Percentiles rank a stretch among this genome's conserved stretches.
Conservation (phyloP, 2,113 vertebrate genomes). For the Leiothrix lutea region DNA sequence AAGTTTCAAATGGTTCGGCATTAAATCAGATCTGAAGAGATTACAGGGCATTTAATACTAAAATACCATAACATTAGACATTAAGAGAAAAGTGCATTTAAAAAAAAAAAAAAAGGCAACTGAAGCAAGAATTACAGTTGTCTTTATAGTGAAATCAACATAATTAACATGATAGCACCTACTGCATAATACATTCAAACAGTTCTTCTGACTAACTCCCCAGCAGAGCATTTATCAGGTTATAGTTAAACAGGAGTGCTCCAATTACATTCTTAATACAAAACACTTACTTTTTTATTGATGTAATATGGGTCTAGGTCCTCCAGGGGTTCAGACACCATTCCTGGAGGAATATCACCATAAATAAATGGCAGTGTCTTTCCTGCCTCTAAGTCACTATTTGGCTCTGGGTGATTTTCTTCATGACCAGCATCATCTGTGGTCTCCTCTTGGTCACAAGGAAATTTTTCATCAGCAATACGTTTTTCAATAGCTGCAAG, state of each 20-base stretch:
- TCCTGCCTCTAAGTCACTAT: conserved; percentile 87
- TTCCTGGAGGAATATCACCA: conserved; percentile 84
- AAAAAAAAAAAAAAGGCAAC: not conserved
- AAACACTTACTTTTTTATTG: conserved; percentile 86
- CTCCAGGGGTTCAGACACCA: conserved; percentile 89
- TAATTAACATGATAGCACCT: not conserved
- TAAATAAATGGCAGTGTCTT: conserved; percentile 91
- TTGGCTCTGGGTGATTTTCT: conserved; percentile 78
- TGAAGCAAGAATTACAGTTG: not conserved
- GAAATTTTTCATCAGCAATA: conserved; percentile 82
- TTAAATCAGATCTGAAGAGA: not conserved
- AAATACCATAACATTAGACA: not conserved
- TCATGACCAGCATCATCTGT: conserved; percentile 69
- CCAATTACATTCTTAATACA: not conserved
- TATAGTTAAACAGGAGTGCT: not conserved
- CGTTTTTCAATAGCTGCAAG: conserved; percentile 89
- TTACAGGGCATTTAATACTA: not conserved
- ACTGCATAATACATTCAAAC: not conserved
- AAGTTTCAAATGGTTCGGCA: not conserved
- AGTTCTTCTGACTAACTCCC: not conserved
- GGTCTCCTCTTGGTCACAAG: conserved; percentile 79
- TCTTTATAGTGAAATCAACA: not conserved
- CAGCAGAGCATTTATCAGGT: not conserved
- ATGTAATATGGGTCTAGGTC: conserved; percentile 92
- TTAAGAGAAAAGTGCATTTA: not conserved